Evolutionary conservation across 92 coral and sea anemone genomes (phyloP), one percentile per base, ranked within the genome.

Genomic region (Hydrozoanthus gracilis): DNA sequence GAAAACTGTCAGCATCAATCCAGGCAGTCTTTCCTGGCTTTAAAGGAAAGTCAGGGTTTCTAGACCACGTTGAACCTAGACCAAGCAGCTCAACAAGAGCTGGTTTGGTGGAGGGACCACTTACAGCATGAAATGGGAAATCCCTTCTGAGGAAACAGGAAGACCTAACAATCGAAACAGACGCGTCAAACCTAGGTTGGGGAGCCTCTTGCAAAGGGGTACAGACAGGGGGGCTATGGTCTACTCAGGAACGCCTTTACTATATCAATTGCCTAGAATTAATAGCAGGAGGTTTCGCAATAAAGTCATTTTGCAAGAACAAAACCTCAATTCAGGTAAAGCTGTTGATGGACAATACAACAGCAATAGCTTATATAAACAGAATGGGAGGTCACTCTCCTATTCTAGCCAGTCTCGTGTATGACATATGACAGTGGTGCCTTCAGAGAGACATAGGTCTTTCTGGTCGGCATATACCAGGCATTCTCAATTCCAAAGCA

Each of bases 391-490:
- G 86, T 2, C 50, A 79, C 8, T 89, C 90, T 69, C 72, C 90
- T 14, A 55, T 91, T 10, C 87, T 85, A 27, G 39, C 39, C 39
- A 27, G 39, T 27, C 39, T 27, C 39, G 39, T 13, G 10, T 17
- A 27, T 2, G 39, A 27, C 39, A 27, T 88, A 18, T 92, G 91
- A 95, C 44, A 15, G 20, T 94, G 91, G 95, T 90, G 93, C 73
- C 72, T 84, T 44, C 20, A 77, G 8, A 76, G n/a, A n/a, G 27
- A 51, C 16, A 73, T 94, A 46, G 90, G 88, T 86, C 39, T 88
- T 3, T 44, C 92, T 18, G 93, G 93, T 60, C n/a, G n/a, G n/a
- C n/a, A n/a, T n/a, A n/a, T n/a, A n/a, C 94, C 94, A n/a, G 94
- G 91, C 6, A 88, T 88, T 66, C 62, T 52, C 54, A 94, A 90